Base-by-base conservation (phyloP, 2,888 invertebrate species). In the Periphyllus acericola region DNA sequence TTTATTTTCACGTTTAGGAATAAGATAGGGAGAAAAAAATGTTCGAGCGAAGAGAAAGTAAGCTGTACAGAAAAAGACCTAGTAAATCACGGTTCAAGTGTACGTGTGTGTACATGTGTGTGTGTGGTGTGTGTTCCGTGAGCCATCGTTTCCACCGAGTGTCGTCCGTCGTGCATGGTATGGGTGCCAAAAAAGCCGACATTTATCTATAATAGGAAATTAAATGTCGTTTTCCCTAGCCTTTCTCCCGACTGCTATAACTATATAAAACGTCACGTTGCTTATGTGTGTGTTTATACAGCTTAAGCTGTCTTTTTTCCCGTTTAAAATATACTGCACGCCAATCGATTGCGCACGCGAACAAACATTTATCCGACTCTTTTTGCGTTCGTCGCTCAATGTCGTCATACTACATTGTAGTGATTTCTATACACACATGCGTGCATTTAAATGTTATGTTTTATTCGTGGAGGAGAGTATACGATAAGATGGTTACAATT, bases 191-290 rank as follows among this genome's bases (percentile, higher is more conserved):
- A 66, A 76, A 40, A 36, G 2, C 72, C 25, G 74, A 74, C 74
- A 36, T 83, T 83, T 74, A 60, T 74, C 74, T 83, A 40, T 40
- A 52, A 82, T 82, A 82, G 71, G 71, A 72, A 82, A 82, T 82
- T 82, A 52, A 82, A 82, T 32, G 82, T 82, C 82, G 46, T 40
- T 79, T 60, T 55, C 66, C 14, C 36, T 66, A 21, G 3, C 29
- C 66, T 0, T n/a, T 36, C 21, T 25, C 9, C 19, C 36, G 5
- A 66, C 9, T 66, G 9, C n/a, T 66, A 66, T 8, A 21, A 66
- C 66, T n/a, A 9, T 66, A 55, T 21, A 55, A 55, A 21, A 21
- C 55, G 21, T 17, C 5, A 55, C 55, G 46, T 9, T 9, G 11
- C 11, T 46, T 46, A 9, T 46, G 46, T 46, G 46, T 46, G 9